phyloP scores from a whole-genome alignment of 2,797 vertebrate species.

The Bradypus variegatus region DNA sequence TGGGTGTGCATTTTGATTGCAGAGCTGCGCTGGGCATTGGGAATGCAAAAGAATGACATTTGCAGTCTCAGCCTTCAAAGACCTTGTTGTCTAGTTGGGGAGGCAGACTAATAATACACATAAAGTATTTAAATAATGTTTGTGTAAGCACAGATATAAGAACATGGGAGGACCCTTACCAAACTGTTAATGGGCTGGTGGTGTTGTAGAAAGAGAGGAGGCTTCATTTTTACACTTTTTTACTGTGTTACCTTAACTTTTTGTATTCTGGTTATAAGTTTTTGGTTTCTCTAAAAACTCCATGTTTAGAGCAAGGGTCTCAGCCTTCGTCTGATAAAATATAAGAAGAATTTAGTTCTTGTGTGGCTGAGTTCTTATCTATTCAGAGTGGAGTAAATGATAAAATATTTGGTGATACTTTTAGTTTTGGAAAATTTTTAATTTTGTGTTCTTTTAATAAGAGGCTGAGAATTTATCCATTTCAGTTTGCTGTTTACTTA shows the following conservation, averaged over 20 bases:
- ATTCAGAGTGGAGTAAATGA: neutral
- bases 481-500: constrained; percentile 12
- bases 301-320: neutral
- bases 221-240: neutral
- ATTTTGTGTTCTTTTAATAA: constrained; percentile 20
- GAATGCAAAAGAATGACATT: neutral
- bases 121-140: neutral
- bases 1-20: neutral
- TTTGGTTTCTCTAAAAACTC: neutral
- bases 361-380: neutral
- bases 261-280: neutral
- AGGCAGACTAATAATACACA: neutral
- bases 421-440: neutral
- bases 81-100: neutral
- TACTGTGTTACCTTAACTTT: neutral
- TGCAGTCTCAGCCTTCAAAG: neutral
- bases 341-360: neutral
- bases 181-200: neutral
- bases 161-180: neutral
- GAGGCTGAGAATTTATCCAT: neutral
- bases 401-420: constrained; percentile 6
- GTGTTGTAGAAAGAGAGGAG: neutral
- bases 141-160: neutral
- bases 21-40: neutral
- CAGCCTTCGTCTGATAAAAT: neutral